These are phyloP conservation scores for Sphecodes monilicornis DNA, from an alignment of 2,888 invertebrate species.

Conservation along the genomic window DNA sequence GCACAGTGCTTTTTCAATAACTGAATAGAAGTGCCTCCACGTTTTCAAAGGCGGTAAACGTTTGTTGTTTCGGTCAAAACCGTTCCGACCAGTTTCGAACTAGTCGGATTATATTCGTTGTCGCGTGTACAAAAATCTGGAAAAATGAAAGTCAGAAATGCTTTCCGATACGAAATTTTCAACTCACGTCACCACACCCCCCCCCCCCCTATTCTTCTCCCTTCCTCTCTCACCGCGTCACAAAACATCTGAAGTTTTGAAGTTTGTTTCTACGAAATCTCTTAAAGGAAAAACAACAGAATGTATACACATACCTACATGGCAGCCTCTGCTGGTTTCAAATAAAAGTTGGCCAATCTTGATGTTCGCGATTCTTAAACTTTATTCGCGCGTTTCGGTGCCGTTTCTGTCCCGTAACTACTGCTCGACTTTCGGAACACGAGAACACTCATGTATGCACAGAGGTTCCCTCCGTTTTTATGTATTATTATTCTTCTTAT, in stretches of 20 bases:
- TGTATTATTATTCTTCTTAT: not conserved
- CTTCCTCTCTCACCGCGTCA: not conserved
- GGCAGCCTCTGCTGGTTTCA: slow-evolving; percentile 22
- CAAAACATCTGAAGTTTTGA: slow-evolving; percentile 13
- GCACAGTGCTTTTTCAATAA: not conserved
- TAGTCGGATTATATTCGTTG: not conserved
- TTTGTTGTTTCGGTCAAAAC: not conserved
- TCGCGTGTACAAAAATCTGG: not conserved
- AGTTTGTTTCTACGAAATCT: slow-evolving; percentile 19
- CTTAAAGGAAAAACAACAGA: slow-evolving; percentile 22
- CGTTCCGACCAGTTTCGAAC: not conserved
- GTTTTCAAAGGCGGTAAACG: not conserved
- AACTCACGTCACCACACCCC: not conserved
- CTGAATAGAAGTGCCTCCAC: not conserved
- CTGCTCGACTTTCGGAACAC: slow-evolving; percentile 12
- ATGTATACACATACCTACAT: slow-evolving; percentile 16
- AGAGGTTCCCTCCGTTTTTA: not conserved
- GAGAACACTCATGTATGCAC: slow-evolving; percentile 6
- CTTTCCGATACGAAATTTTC: not conserved
- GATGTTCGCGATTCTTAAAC: slow-evolving; percentile 41
- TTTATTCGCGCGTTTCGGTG: slow-evolving; percentile 40
- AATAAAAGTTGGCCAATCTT: slow-evolving; percentile 53
- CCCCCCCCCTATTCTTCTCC: too few relatives aligned
- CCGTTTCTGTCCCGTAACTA: slow-evolving; percentile 24
- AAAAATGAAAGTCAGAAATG: not conserved